Conservation (phyloP, 2,113 vertebrate species). For the Odocoileus virginianus region DNA sequence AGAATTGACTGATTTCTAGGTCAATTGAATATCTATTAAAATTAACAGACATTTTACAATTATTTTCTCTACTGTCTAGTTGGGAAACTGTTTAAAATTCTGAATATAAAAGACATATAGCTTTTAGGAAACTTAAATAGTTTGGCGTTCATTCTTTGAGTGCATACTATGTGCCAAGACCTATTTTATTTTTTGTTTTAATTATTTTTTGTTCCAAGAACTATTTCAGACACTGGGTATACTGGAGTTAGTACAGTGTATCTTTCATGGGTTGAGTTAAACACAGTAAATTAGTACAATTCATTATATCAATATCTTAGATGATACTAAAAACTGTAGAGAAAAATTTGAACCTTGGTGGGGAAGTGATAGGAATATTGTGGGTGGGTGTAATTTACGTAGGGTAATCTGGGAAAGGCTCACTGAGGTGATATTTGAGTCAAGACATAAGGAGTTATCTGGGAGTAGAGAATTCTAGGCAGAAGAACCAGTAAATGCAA, state of each 20-base stretch:
- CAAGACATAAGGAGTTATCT: not conserved
- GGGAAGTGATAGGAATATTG: not conserved
- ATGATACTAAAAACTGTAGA: not conserved
- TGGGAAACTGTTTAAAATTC: constrained; percentile 30
- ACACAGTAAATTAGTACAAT: not conserved
- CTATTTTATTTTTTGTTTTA: not conserved
- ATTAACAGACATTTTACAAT: constrained; percentile 17
- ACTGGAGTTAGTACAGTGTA: not conserved
- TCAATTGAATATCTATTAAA: constrained; percentile 1
- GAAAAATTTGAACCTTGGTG: not conserved
- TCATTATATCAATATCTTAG: not conserved
- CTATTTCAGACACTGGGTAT: not conserved
- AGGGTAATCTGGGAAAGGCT: not conserved
- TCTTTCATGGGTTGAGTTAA: not conserved
- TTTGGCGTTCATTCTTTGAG: not conserved
- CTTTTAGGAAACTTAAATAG: not conserved
- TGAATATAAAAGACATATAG: not conserved
- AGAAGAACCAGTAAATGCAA: not conserved
- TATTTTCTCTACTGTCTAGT: not conserved
- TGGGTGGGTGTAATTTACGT: not conserved
- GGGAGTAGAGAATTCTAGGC: not conserved
- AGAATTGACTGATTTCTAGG: not conserved
- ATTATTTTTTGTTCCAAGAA: not conserved
- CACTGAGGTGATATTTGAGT: not conserved
- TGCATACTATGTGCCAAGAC: not conserved